Evolutionary conservation across 23 tunicate species (phyloP).

Genomic region (Diplosoma virens): DNA sequence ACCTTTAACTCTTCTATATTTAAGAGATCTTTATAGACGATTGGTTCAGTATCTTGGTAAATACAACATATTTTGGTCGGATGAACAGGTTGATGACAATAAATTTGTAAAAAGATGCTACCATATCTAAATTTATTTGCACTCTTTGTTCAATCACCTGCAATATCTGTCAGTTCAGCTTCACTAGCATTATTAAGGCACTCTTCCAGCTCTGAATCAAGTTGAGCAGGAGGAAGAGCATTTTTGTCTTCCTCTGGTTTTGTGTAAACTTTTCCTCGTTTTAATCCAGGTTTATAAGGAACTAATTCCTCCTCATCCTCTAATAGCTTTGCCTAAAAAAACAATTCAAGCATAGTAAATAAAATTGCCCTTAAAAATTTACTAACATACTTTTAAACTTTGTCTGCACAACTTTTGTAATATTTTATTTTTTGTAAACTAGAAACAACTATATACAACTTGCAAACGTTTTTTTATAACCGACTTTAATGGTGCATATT

Average conservation of each 20-base stretch:
- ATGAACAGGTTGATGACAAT: not conserved
- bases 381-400: no score
- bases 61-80: not conserved
- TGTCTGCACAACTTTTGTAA: no score
- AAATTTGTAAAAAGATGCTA: not conserved
- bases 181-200: constrained; percentile 85
- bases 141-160: constrained; percentile 41
- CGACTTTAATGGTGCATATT: no score
- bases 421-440: no score
- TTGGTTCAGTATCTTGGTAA: no score
- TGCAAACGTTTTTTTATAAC: no score
- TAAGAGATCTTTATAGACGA: no score
- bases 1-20: no score
- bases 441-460: no score
- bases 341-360: not conserved
- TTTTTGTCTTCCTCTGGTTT: constrained; percentile 23
- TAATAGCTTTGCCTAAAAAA: constrained; percentile 45
- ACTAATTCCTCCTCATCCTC: constrained; percentile 84
- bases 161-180: constrained; percentile 89
- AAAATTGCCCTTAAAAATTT: not conserved
- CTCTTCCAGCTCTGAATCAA: constrained; percentile 92
- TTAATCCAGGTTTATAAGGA: constrained; percentile 81
- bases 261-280: constrained; percentile 80
- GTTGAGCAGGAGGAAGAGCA: constrained; percentile 49
- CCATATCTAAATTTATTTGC: not conserved